Conservation (phyloP, 1,140 invertebrate species). For the Pachypeltis micranthus region DNA sequence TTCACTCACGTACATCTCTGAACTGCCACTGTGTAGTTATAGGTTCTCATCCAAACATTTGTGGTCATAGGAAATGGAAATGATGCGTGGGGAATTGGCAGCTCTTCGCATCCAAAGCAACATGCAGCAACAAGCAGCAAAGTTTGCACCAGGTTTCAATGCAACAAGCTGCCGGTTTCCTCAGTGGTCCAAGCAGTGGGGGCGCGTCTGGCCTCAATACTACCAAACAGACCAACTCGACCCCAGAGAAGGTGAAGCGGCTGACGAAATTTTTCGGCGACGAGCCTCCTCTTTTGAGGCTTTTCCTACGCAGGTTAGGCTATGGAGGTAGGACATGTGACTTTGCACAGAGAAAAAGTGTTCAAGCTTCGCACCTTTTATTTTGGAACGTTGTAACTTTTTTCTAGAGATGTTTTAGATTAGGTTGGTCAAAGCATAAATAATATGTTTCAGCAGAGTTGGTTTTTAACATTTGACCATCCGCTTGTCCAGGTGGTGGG, state of each 20-base stretch:
- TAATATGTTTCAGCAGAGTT: too few species aligned
- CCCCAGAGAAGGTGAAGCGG: conserved; percentile 70
- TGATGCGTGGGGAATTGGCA: conserved; percentile 68
- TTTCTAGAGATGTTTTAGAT: too few species aligned
- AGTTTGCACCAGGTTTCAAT: conserved; percentile 8
- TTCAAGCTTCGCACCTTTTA: too few species aligned
- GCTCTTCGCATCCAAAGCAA: conserved; percentile 57
- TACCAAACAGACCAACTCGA: conserved; percentile 40
- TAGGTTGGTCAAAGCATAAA: too few species aligned
- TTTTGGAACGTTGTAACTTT: too few species aligned
- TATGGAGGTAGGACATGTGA: conserved; percentile 79
- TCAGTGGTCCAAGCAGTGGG: too few species aligned
- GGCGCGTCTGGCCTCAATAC: conserved; percentile 32
- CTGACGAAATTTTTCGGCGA: conserved; percentile 87
- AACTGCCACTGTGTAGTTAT: too few species aligned
- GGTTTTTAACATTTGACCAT: too few species aligned
- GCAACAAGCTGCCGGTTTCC: conserved; percentile 33
- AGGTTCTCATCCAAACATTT: too few species aligned
- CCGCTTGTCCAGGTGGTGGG: too few species aligned
- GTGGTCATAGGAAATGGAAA: conserved; percentile 67
- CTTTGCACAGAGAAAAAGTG: too few species aligned
- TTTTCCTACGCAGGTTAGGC: conserved; percentile 82
- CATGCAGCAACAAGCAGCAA: conserved; percentile 32
- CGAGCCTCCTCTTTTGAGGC: conserved; percentile 76
- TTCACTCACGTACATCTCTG: too few species aligned